Evolutionary conservation across 2,888 invertebrate genomes (phyloP).

Genomic region (Carabus problematicus): DNA sequence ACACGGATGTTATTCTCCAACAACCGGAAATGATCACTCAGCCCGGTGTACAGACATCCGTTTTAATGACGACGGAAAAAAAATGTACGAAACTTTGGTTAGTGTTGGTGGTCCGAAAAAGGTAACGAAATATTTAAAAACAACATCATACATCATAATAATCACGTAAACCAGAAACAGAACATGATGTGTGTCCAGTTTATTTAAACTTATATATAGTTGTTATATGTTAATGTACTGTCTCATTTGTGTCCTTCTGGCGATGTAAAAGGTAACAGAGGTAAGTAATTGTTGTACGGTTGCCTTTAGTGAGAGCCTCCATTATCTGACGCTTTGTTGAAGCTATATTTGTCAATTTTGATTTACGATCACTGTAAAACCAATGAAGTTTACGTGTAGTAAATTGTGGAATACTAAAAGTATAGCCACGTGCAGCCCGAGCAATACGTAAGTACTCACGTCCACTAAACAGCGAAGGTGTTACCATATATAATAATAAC

Average conservation of each 20-base stretch:
- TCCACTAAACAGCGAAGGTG: too few species aligned
- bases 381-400: slow-evolving; percentile 20
- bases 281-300: too few species aligned
- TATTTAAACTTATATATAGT: neutral
- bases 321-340: too few species aligned
- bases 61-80: neutral
- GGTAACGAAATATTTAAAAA: neutral
- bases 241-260: too few species aligned
- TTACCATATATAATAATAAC: too few species aligned
- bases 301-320: too few species aligned
- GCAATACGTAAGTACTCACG: too few species aligned
- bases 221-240: neutral
- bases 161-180: too few species aligned
- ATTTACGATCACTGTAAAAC: slow-evolving; percentile 29
- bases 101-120: neutral
- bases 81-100: neutral
- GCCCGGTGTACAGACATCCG: slow-evolving; percentile 2
- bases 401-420: slow-evolving; percentile 29
- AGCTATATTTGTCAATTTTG: slow-evolving; percentile 31
- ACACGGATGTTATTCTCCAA: slow-evolving; percentile 18
- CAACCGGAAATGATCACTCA: slow-evolving; percentile 19
- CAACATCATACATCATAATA: too few species aligned
- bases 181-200: neutral
- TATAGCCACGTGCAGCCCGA: too few species aligned
- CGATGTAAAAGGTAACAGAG: too few species aligned